Conservation (phyloP, 2,113 vertebrate genomes). For the Apteryx owenii region DNA sequence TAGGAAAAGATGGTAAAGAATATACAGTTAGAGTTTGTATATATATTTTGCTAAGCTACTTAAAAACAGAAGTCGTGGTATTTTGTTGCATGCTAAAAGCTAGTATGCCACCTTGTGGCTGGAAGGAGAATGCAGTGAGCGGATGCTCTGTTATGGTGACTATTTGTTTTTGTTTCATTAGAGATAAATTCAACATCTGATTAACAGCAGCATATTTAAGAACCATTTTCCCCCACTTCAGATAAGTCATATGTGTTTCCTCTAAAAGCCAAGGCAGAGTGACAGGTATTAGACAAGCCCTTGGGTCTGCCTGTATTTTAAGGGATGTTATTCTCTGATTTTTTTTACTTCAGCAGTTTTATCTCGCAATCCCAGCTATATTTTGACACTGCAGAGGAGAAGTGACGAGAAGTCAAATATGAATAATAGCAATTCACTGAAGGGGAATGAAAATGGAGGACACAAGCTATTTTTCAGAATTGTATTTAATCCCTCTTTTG, state of each 20-base stretch:
- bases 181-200: not conserved
- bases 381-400: not conserved
- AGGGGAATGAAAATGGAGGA: not conserved
- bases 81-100: not conserved
- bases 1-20: rapidly evolving
- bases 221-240: not conserved
- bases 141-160: not conserved
- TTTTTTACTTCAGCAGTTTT: not conserved
- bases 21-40: rapidly evolving
- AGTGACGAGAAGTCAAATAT: not conserved
- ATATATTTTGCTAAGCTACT: rapidly evolving
- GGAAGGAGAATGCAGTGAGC: not conserved
- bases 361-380: not conserved
- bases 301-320: not conserved
- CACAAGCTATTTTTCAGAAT: not conserved
- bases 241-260: not conserved
- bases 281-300: not conserved
- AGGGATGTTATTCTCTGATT: not conserved
- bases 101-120: constrained; percentile 77
- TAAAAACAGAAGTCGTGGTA: rapidly evolving
- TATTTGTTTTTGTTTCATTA: rapidly evolving
- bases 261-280: not conserved
- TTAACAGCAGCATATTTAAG: not conserved
- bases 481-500: not conserved
- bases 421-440: not conserved